phyloP scores from a whole-genome alignment of 2,888 invertebrate genomes.

The Tigriopus californicus region DNA sequence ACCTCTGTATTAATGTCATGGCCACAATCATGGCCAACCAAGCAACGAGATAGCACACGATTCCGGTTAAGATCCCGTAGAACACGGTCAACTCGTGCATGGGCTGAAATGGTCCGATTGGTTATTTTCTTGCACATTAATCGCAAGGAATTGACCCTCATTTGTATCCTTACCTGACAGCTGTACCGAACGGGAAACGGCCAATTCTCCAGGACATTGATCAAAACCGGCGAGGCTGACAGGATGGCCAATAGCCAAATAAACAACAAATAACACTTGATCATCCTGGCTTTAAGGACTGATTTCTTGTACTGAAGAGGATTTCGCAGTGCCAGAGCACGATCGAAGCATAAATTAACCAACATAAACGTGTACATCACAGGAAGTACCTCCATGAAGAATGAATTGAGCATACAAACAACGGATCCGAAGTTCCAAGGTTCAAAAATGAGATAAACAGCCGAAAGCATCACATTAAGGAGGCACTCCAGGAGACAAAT shows the following conservation, averaged over 20 bases:
- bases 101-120: not conserved
- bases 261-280: not conserved
- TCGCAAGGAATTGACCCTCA: not conserved
- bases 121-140: too few relatives aligned
- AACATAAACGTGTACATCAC: not conserved
- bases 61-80: slow-evolving; percentile 1
- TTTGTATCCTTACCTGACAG: slow-evolving; percentile 5
- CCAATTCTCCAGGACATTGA: not conserved
- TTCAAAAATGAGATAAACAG: not conserved
- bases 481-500: slow-evolving; percentile 3
- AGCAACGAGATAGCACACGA: not conserved
- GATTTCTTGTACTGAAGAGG: slow-evolving; percentile 3
- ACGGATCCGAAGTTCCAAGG: slow-evolving; percentile 8
- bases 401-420: slow-evolving; percentile 2
- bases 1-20: not conserved
- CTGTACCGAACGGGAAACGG: slow-evolving; percentile 12
- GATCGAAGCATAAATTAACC: not conserved
- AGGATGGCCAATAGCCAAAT: not conserved
- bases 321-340: not conserved
- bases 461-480: not conserved
- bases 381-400: slow-evolving; percentile 9
- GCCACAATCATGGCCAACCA: not conserved
- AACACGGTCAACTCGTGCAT: not conserved
- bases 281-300: not conserved
- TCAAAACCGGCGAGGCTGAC: not conserved